Evolutionary conservation across 2,888 invertebrate genomes (phyloP).

Genomic region (Alentia gelatinosa): DNA sequence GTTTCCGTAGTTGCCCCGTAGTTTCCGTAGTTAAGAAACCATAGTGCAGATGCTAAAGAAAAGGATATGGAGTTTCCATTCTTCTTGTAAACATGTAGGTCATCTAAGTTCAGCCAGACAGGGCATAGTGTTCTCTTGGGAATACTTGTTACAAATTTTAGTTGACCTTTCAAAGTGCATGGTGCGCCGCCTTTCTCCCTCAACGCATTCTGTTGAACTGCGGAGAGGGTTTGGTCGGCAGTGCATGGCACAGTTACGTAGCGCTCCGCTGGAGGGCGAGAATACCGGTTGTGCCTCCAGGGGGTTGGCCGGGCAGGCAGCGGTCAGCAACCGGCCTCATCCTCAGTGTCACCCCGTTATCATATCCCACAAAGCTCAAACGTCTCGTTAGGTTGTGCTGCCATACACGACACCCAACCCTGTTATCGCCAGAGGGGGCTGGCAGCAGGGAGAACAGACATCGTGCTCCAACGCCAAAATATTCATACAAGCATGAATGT

Average conservation of each 20-base stretch:
- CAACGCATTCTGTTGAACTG: no score
- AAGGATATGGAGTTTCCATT: no score
- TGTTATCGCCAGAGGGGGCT: neutral
- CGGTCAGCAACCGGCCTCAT: neutral
- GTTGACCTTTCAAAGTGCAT: neutral
- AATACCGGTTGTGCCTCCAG: neutral
- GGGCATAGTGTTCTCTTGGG: no score
- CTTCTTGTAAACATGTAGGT: no score
- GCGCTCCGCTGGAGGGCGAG: neutral
- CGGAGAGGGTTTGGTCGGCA: no score
- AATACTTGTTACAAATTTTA: neutral
- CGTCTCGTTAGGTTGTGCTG: neutral
- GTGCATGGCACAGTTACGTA: no score
- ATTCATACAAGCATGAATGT: neutral
- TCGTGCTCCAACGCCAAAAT: neutral
- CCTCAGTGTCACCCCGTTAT: neutral
- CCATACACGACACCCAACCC: neutral
- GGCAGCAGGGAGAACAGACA: neutral
- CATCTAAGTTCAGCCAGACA: no score
- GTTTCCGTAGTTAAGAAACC: no score
- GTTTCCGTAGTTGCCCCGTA: no score
- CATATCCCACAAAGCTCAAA: neutral
- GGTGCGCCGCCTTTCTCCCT: no score
- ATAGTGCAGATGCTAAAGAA: no score
- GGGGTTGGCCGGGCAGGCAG: neutral